Conservation (phyloP, 2,888 invertebrate species). For the Meteorus colon region DNA sequence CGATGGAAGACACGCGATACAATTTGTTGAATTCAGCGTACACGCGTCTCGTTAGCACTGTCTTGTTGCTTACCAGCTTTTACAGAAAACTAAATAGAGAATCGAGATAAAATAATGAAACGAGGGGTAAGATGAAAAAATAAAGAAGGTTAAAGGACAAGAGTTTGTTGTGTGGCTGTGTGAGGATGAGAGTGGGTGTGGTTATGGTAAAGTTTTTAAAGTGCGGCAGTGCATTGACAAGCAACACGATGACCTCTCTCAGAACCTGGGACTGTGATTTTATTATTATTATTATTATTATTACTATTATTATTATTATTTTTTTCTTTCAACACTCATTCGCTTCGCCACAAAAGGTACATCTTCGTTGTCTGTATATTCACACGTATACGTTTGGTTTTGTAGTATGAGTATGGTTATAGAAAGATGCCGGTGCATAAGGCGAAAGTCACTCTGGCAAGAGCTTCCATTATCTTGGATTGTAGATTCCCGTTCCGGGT, state of each 20-base stretch:
- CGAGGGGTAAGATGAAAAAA: background rate
- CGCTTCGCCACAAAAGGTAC: slow-evolving; percentile 20
- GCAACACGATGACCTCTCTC: slow-evolving; percentile 33
- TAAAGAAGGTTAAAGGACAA: slow-evolving; percentile 18
- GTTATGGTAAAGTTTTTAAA: slow-evolving; percentile 31
- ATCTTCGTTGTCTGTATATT: background rate
- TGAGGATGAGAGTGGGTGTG: slow-evolving; percentile 34
- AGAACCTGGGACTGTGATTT: slow-evolving; percentile 14
- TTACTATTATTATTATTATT: background rate
- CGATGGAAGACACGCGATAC: slow-evolving; percentile 38
- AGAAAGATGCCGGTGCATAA: slow-evolving; percentile 23
- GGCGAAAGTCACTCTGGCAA: slow-evolving; percentile 27
- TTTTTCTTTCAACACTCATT: slow-evolving; percentile 9
- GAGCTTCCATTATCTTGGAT: slow-evolving; percentile 36
- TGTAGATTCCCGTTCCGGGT: slow-evolving; percentile 22
- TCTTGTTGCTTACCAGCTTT: slow-evolving; percentile 27
- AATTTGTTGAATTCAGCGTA: slow-evolving; percentile 40
- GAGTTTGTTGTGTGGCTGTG: slow-evolving; percentile 10
- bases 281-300: background rate
- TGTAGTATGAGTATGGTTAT: background rate
- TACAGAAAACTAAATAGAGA: slow-evolving; percentile 26
- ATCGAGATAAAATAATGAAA: slow-evolving; percentile 17
- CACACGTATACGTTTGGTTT: background rate
- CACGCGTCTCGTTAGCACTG: slow-evolving; percentile 49
- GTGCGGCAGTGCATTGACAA: slow-evolving; percentile 19